Evolutionary conservation across 2,797 vertebrate species (phyloP).

Genomic region (Setipinna tenuifilis): DNA sequence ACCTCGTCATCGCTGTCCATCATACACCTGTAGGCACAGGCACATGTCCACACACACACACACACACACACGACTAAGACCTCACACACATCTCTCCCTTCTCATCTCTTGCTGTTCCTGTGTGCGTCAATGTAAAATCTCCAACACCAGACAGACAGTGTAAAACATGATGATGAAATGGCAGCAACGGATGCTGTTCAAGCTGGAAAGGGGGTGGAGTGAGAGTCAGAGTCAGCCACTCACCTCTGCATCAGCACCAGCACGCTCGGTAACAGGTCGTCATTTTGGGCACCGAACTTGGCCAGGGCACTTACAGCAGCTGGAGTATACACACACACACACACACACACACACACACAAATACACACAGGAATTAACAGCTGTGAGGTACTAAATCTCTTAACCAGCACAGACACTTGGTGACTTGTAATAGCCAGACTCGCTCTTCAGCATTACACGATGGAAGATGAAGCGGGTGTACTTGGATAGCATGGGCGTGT

Average conservation of each 20-base stretch:
- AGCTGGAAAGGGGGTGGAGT: not conserved
- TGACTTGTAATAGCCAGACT: no score
- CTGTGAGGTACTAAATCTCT: not conserved
- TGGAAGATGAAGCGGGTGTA: no score
- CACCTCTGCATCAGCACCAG: constrained; percentile 95
- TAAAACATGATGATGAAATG: not conserved
- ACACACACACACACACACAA: not conserved
- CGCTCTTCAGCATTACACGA: no score
- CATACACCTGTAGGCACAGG: constrained; percentile 85
- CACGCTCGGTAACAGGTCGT: constrained; percentile 92
- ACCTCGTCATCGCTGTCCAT: constrained; percentile 98
- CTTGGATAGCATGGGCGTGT: not conserved
- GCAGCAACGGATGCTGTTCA: not conserved
- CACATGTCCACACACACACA: not conserved
- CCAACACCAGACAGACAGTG: not conserved
- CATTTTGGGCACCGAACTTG: constrained; percentile 97
- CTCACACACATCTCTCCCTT: not conserved
- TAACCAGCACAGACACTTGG: no score
- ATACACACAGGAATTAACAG: not conserved
- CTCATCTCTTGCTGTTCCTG: not conserved
- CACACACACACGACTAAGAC: constrained; percentile 3
- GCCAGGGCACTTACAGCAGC: constrained; percentile 95
- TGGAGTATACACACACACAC: constrained; percentile 55
- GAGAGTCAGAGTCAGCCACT: not conserved
- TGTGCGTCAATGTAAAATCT: not conserved